These are phyloP conservation scores for Callipepla squamata DNA, from an alignment of 2,113 vertebrate genomes.

Conservation along the genomic window DNA sequence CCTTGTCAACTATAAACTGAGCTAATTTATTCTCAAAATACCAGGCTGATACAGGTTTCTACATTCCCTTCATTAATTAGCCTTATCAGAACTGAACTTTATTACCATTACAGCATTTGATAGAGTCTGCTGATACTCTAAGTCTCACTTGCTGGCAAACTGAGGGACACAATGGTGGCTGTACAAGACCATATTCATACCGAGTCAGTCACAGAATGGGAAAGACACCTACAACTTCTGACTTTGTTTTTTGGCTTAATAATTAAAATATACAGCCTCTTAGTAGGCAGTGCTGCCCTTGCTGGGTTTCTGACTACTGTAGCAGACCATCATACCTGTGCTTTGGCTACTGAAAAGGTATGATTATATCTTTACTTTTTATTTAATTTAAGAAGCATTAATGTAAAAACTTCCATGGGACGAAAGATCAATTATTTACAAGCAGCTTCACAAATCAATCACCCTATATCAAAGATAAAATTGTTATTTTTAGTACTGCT, in stretches of 20 bases:
- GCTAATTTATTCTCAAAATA: neutral
- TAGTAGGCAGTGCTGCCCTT: neutral
- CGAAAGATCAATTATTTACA: conserved; percentile 70
- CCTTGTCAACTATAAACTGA: neutral
- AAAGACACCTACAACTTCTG: neutral
- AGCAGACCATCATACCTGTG: neutral
- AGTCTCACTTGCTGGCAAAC: neutral
- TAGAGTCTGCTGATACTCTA: neutral
- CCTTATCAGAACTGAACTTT: neutral
- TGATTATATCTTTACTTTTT: neutral
- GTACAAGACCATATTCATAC: neutral
- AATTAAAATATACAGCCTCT: neutral
- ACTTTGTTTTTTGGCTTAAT: neutral
- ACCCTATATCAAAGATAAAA: conserved; percentile 68
- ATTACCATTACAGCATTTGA: neutral
- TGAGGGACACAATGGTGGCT: neutral
- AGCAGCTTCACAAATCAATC: conserved; percentile 73
- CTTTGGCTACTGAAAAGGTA: neutral
- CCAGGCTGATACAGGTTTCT: neutral
- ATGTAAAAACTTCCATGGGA: conserved; percentile 45
- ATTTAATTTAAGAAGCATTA: conserved; percentile 47
- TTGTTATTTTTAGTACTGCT: conserved; percentile 78
- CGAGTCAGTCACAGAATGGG: neutral
- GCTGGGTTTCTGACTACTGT: neutral
- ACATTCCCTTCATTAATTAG: neutral